Base-by-base conservation (phyloP, 2,797 vertebrate species). In the Peromyscus nudipes region DNA sequence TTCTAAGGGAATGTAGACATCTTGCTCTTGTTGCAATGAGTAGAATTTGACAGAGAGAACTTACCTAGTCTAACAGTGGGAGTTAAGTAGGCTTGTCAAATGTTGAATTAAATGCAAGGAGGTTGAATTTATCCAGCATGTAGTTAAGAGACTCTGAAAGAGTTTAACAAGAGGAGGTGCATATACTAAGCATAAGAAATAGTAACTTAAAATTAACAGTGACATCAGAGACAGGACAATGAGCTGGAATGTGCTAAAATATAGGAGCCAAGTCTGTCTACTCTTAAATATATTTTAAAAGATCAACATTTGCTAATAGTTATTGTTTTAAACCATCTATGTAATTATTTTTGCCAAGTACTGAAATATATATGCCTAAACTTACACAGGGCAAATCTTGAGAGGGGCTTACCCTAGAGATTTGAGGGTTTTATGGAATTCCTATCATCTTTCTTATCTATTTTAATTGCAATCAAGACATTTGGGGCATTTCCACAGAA, bases 391-490 rank as follows among this genome's bases (percentile, higher is more conserved):
- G n/a, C 16, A 67, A 8, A 96, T 14, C 55, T 80, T 88, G 43
- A 91, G 40, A 91, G 76, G 64, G 19, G 31, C 64, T 93, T 92
- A 81, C 4, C 37, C 79, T 86, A 75, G 71, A 94, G 89, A 55
- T 49, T 83, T 60, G 60, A 88, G 34, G 23, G 34, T 87, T 88
- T 65, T 85, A 11, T 89, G 25, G 31, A 89, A 94, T n/a, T 40
- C 52, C 25, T 87, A 31, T 77, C 29, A 90, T 90, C 14, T 19
- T 96, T 94, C 97, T 96, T 31, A 96, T 90, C 96, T 96, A 91
- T 97, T 97, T 96, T 97, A 97, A 96, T 97, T 97, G 77, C 25
- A 40, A 76, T 82, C n/a, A 84, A 96, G 31, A 96, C 69, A 93
- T 92, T 71, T 31, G 67, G 37, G 84, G 64, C 76, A 92, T 95